Conservation (phyloP, 2,888 invertebrate genomes). For the Rhyacophila evoluta region DNA sequence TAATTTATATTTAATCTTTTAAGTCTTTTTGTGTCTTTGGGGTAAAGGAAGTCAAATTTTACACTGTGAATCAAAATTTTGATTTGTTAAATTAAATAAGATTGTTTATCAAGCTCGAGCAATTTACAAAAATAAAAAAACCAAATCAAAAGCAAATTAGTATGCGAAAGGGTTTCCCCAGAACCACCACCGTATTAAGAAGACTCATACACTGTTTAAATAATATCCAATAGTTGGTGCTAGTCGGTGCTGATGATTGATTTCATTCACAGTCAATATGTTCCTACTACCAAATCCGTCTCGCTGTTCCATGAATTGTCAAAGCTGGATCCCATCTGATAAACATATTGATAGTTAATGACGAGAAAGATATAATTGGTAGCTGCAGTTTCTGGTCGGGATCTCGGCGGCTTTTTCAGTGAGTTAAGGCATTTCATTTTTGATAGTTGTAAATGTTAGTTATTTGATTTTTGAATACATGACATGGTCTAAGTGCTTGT, state of each 20-base stretch:
- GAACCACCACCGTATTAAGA: constrained; percentile 12
- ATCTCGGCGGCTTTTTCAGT: no score
- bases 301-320: constrained; percentile 57
- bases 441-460: no score
- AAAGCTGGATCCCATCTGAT: constrained; percentile 66
- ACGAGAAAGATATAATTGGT: constrained; percentile 23
- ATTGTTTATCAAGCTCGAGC: not conserved
- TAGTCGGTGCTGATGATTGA: not conserved
- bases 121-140: not conserved
- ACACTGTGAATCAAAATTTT: no score
- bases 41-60: no score
- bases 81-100: no score
- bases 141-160: not conserved
- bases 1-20: no score
- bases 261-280: not conserved
- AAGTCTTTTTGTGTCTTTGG: no score
- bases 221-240: not conserved
- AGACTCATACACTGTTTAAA: not conserved
- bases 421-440: no score
- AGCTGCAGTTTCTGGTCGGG: no score
- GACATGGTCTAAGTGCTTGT: no score
- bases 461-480: no score
- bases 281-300: constrained; percentile 35
- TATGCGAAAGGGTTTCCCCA: not conserved
- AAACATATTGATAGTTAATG: not conserved